Percentiles rank a stretch among this genome's conserved stretches.
phyloP scores from a whole-genome alignment of 2,888 invertebrate genomes.

The Papilio protenor region DNA sequence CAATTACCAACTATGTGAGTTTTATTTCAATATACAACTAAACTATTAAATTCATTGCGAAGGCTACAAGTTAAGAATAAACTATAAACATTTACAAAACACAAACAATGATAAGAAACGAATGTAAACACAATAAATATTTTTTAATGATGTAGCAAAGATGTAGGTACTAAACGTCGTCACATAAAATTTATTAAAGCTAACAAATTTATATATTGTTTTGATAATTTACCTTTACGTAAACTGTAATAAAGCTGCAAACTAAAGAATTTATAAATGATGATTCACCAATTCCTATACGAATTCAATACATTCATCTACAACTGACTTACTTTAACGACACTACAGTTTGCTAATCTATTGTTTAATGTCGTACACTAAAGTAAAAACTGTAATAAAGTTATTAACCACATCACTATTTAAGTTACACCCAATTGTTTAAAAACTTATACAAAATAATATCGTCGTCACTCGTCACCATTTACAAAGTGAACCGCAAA shows the following conservation, averaged over 20 bases:
- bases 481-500: neutral
- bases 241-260: neutral
- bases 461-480: slow-evolving; percentile 12
- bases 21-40: neutral
- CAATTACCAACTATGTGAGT: neutral
- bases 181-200: neutral
- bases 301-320: neutral
- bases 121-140: neutral
- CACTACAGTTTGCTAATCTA: slow-evolving; percentile 14
- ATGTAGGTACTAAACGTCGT: neutral
- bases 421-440: neutral
- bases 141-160: neutral
- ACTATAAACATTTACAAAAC: neutral
- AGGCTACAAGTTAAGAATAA: neutral
- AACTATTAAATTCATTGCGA: neutral
- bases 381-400: neutral
- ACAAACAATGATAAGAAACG: neutral
- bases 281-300: slow-evolving; percentile 34
- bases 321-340: neutral
- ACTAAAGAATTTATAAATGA: slow-evolving; percentile 30
- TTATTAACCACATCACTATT: slow-evolving; percentile 40
- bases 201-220: neutral
- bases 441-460: slow-evolving; percentile 7
- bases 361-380: neutral
- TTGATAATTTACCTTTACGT: slow-evolving; percentile 21